Conservation (phyloP, 2,113 vertebrate species). For the Alexandromys fortis region DNA sequence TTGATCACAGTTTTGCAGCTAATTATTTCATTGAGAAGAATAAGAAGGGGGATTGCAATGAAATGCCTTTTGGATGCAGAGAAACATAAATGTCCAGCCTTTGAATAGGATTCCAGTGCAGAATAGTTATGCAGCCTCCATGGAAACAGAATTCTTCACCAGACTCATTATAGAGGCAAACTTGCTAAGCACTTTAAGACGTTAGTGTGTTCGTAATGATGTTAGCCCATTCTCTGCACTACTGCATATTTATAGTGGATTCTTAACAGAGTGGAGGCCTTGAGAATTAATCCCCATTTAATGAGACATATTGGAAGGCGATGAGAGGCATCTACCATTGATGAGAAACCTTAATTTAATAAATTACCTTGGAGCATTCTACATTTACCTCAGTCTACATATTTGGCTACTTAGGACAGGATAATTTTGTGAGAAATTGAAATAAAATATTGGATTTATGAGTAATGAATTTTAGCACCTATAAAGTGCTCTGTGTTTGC, state of each 20-base stretch:
- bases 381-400: conserved; percentile 36
- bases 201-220: conserved; percentile 31
- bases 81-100: conserved; percentile 51
- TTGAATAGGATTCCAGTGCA: conserved; percentile 38
- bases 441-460: conserved; percentile 69
- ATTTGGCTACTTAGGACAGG: conserved; percentile 34
- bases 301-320: conserved; percentile 69
- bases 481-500: conserved; percentile 41
- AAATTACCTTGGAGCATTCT: conserved; percentile 63
- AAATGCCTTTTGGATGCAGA: conserved; percentile 32
- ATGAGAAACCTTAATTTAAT: conserved; percentile 45
- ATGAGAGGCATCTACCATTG: conserved; percentile 49
- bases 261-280: conserved; percentile 54
- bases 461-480: conserved; percentile 71
- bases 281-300: conserved; percentile 77
- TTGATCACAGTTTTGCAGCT: not conserved
- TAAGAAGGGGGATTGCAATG: not conserved
- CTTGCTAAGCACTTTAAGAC: conserved; percentile 66
- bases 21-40: conserved; percentile 33
- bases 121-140: conserved; percentile 58
- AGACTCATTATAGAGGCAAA: conserved; percentile 53
- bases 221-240: conserved; percentile 44
- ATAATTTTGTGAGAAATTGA: conserved; percentile 60
- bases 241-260: conserved; percentile 51
- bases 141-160: conserved; percentile 75